Base-by-base conservation (phyloP, 2,797 vertebrate species). In the Threskiornis aethiopicus region DNA sequence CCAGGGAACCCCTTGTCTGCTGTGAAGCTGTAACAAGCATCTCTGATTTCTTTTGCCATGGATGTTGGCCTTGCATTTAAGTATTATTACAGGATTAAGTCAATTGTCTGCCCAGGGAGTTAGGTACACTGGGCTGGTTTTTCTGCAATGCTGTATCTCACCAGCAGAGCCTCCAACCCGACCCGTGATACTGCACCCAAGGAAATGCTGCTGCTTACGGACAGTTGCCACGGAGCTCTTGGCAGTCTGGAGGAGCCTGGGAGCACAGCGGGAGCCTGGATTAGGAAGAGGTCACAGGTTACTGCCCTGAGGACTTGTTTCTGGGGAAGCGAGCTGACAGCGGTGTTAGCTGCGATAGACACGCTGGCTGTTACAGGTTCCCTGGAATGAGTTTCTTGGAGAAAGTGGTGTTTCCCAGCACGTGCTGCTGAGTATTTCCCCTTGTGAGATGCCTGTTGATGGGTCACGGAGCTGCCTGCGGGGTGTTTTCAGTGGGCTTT, bases 1-100 rank as follows among this genome's bases (percentile, higher is more conserved):
- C 70, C 28, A 71, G 69, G 39, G 58, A 29, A 72, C 22, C 21
- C 49, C 28, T 66, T 65, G 35, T 75, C 76, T 86, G 39, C 59
- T 75, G 49, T 58, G 73, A 62, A 79, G 70, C 73, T 76, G 49
- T 93, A 78, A 80, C 14, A 35, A 64, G 73, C 73, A 35, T 78
- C 66, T 78, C 69, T 88, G 24, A 71, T 87, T 20, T 87, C 71
- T 79, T 67, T 91, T 89, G 55, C 75, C 35, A 1, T 44, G 67
- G 51, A 46, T 71, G 44, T 47, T 89, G 55, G 29, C 24, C 10
- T 22, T 92, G 52, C 41, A 21, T 84, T 87, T 58, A 55, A 75
- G 37, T 69, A 51, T 52, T 66, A 47, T 41, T 57, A 24, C 47
- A 71, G 47, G 64, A 76, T 84, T 54, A 61, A 82, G 62, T 49